phyloP scores from a whole-genome alignment of 2,797 vertebrate species.

The Percopsis omiscomaycus region DNA sequence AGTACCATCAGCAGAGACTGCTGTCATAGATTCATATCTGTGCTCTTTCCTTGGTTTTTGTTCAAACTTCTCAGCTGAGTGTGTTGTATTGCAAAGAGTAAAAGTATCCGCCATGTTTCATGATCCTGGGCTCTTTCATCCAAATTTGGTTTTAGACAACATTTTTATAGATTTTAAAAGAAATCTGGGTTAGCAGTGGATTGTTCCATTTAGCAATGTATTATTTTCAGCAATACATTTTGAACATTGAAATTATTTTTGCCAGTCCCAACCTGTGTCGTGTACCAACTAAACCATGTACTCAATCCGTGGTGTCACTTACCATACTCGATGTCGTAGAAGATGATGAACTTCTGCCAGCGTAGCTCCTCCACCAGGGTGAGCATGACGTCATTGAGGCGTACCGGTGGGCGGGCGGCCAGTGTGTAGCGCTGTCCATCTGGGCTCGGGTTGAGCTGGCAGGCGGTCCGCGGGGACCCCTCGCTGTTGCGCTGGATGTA shows the following conservation, averaged over 20 bases:
- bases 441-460: conserved; percentile 87
- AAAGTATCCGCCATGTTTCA: too few species aligned
- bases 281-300: neutral
- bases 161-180: too few species aligned
- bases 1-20: too few species aligned
- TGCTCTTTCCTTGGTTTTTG: too few species aligned
- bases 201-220: too few species aligned
- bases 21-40: too few species aligned
- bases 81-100: too few species aligned
- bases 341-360: conserved; percentile 97
- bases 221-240: too few species aligned
- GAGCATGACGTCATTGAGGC: conserved; percentile 93
- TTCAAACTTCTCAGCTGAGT: too few species aligned
- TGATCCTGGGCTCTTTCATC: too few species aligned
- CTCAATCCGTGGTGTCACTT: conserved; percentile 45
- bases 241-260: neutral
- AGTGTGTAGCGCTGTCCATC: conserved; percentile 93
- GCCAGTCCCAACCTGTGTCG: neutral
- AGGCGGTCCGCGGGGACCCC: conserved; percentile 90
- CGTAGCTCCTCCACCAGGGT: conserved; percentile 91
- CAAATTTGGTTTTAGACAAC: too few species aligned
- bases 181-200: too few species aligned
- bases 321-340: conserved; percentile 97
- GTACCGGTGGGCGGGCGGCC: conserved; percentile 88
- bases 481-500: conserved; percentile 89